Percentiles rank a stretch among this genome's conserved stretches.
Conservation (phyloP, 2,888 invertebrate species). For the Agrotis puta region DNA sequence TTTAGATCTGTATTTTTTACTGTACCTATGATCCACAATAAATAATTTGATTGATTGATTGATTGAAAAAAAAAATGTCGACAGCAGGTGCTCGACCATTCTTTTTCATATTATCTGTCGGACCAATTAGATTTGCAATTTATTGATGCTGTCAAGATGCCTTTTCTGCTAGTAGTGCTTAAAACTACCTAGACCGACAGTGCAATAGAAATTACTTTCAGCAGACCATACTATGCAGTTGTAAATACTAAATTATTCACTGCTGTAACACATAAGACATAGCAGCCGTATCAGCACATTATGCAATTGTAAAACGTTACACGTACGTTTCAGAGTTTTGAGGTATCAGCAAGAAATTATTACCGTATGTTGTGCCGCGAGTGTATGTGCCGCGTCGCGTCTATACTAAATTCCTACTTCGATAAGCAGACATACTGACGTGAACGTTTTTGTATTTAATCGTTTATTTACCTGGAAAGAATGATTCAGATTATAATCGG, state of each 20-base stretch:
- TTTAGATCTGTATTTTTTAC: too few relatives aligned
- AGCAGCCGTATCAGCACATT: conserved; percentile 26
- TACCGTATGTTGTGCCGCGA: not conserved
- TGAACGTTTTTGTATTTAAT: conserved; percentile 8
- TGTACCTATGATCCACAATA: too few relatives aligned
- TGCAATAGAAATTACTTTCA: not conserved
- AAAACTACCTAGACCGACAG: not conserved
- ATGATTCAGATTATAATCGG: not conserved
- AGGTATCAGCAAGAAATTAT: conserved; percentile 28
- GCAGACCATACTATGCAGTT: conserved; percentile 10
- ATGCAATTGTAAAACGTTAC: conserved; percentile 22
- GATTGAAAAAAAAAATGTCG: too few relatives aligned
- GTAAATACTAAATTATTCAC: conserved; percentile 18
- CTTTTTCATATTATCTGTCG: too few relatives aligned
- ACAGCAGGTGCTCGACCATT: too few relatives aligned
- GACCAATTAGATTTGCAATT: too few relatives aligned
- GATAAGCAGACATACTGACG: conserved; percentile 17
- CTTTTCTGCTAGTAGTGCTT: not conserved
- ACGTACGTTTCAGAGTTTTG: conserved; percentile 17
- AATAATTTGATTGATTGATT: too few relatives aligned
- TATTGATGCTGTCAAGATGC: too few relatives aligned
- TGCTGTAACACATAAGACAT: conserved; percentile 15
- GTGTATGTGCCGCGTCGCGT: conserved; percentile 7
- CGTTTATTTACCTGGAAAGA: conserved; percentile 4
- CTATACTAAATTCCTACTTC: conserved; percentile 24